Base-by-base conservation (phyloP, 2,797 vertebrate genomes). In the Siniperca scherzeri region DNA sequence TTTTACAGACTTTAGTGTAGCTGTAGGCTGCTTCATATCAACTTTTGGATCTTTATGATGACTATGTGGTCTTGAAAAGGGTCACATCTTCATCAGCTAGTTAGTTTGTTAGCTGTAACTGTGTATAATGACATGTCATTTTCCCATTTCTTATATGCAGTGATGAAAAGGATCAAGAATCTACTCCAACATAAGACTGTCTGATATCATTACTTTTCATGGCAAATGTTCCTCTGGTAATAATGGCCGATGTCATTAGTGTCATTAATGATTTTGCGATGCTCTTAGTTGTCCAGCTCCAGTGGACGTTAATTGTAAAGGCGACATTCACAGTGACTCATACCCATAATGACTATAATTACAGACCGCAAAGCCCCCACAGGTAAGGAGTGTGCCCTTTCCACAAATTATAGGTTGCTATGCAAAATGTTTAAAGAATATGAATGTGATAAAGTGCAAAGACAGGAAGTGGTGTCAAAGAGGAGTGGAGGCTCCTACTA, bases 311-410 rank as follows among this genome's bases (percentile, higher is more conserved):
- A 76, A 87, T 91, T 77, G 78, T 86, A 81, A 89, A 91, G 80
- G 74, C 33, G 60, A 88, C 83, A 88, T 86, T 88, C 62, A 57
- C 55, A 52, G 56, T 91, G 92, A 94, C 77, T 92, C 89, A 89
- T 83, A 77, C 59, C 77, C 84, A 56, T 93, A 90, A 94, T 87
- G 80, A 91, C 89, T 91, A 56, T 90, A 91, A 94, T 94, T 89
- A 92, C 46, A 67, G 70, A n/a, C 71, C n/a, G 21, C 78, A 87
- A 76, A 83, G 65, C 82, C 77, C 74, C 81, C 75, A 85, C 84
- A 87, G 85, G 65, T 86, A 80, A 88, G 81, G 73, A 87, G 68
- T 62, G 50, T 86, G 83, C 78, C 92, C 84, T 93, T 87, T 85
- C 71, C 64, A 56, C 73, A 88, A 89, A 93, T 93, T 85, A 92